A percentile compares a stretch with the other conserved stretches of the same genome.
Conservation (phyloP, 2,113 vertebrate genomes). For the Albula goreensis region DNA sequence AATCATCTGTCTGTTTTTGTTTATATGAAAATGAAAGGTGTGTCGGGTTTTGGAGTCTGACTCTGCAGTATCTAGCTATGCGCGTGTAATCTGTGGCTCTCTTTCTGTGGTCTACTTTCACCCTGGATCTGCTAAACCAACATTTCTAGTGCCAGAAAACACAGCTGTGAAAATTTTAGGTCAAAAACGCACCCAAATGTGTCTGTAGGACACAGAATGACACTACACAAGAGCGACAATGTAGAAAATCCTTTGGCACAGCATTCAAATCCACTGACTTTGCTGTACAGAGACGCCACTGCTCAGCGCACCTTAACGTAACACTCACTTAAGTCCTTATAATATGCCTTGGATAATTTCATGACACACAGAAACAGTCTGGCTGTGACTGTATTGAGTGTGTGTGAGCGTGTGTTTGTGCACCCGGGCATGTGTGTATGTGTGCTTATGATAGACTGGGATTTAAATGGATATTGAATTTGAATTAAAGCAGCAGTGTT, state of each 20-base stretch:
- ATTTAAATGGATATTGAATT: background rate
- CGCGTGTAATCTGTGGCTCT: background rate
- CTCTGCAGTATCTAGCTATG: background rate
- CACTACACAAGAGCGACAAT: background rate
- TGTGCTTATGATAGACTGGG: background rate
- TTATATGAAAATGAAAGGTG: constrained; percentile 24
- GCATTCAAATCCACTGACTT: background rate
- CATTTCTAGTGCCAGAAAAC: background rate
- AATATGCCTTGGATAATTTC: background rate
- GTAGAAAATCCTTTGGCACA: background rate
- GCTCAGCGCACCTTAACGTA: background rate
- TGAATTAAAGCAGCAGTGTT: background rate
- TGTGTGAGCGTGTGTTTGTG: background rate
- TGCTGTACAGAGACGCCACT: background rate
- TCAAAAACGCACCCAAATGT: background rate
- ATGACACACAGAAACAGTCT: background rate
- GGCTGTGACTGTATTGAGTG: background rate
- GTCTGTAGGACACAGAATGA: background rate
- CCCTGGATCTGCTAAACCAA: background rate
- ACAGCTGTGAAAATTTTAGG: background rate
- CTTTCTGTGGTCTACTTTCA: background rate
- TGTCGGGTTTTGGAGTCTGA: constrained; percentile 18
- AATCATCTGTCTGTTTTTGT: background rate
- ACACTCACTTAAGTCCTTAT: background rate
- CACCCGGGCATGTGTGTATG: background rate